Percentiles rank a stretch among this genome's conserved stretches.
phyloP scores from a whole-genome alignment of 2,113 vertebrate species.

The Todiramphus chloris region DNA sequence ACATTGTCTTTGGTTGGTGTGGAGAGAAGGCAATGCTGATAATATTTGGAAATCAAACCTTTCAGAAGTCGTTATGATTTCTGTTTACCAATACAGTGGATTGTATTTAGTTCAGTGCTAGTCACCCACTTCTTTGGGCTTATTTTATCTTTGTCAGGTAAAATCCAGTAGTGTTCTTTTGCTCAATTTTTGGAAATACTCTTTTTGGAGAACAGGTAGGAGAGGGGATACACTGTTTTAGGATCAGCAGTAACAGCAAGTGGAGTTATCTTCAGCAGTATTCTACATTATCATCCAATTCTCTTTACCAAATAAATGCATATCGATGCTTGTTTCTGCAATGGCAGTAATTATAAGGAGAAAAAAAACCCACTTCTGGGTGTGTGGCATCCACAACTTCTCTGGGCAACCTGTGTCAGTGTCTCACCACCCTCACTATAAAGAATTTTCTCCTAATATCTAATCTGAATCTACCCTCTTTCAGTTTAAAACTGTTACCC shows the following conservation, averaged over 20 bases:
- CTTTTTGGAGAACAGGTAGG: not conserved
- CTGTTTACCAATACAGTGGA: not conserved
- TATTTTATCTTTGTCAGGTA: not conserved
- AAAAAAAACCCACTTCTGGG: not conserved
- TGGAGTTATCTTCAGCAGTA: not conserved
- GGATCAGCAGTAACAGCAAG: not conserved
- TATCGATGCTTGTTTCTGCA: not conserved
- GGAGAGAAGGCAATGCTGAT: not conserved
- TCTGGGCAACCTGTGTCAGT: not conserved
- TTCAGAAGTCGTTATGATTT: not conserved
- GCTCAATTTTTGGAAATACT: not conserved
- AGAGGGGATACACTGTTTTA: not conserved
- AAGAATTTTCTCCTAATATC: not conserved
- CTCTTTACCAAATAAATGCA: not conserved
- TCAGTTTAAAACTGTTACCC: not conserved
- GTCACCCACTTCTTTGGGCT: not conserved
- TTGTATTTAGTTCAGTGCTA: not conserved
- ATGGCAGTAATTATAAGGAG: not conserved
- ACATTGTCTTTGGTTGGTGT: not conserved
- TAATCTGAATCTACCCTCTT: not conserved
- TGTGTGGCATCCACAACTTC: not conserved
- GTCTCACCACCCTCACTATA: not conserved
- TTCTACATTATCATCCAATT: not conserved
- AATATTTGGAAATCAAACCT: not conserved
- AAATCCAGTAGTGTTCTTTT: not conserved